A percentile compares a stretch with the other conserved stretches of the same genome.
Evolutionary conservation across 1,140 invertebrate genomes (phyloP).

Genomic region (Bombus pyrosoma): DNA sequence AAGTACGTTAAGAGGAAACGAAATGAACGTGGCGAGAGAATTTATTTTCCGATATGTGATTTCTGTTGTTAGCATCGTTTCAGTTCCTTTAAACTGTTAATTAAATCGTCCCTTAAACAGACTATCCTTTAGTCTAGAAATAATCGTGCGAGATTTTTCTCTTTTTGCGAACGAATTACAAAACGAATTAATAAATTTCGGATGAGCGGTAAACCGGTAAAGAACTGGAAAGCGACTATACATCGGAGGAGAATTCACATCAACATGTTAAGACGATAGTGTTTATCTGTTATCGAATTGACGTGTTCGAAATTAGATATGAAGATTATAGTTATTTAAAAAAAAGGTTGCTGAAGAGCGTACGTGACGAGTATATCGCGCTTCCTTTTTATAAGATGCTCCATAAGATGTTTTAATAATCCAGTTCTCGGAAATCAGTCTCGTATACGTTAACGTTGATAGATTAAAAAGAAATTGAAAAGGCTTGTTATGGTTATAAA

Average conservation of each 20-base stretch:
- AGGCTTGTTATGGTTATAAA: neutral
- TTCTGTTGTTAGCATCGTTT: no score
- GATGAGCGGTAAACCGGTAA: neutral
- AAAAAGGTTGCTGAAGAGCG: neutral
- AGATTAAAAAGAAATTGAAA: neutral
- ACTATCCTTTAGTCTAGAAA: no score
- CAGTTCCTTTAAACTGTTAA: no score
- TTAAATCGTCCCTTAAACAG: no score
- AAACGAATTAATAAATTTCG: neutral
- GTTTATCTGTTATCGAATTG: conserved; percentile 14
- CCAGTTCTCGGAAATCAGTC: neutral
- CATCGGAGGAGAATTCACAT: neutral
- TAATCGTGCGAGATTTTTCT: neutral
- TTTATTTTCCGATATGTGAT: no score
- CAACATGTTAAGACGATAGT: neutral
- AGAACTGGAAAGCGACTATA: neutral
- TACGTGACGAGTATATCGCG: neutral
- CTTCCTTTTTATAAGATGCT: neutral
- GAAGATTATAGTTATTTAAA: neutral
- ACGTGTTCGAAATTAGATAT: neutral
- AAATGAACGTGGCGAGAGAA: no score
- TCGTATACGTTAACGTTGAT: neutral
- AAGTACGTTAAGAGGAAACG: no score
- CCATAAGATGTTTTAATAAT: neutral
- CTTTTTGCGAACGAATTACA: no score